phyloP scores from a whole-genome alignment of 1,140 invertebrate genomes.

The Tetragonula clypearis region DNA sequence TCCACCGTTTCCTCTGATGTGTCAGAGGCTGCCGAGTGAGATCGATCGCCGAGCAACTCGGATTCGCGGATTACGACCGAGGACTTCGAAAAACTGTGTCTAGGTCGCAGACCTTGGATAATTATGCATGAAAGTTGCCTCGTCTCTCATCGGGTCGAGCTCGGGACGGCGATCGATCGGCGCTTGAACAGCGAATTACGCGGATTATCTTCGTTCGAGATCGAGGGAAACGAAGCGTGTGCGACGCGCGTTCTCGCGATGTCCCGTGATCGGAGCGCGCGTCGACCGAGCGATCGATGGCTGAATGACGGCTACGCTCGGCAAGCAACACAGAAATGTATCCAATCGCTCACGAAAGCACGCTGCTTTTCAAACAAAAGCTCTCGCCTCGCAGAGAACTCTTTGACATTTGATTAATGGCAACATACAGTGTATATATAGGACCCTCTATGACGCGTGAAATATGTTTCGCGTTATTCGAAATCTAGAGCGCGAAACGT shows the following conservation, averaged over 20 bases:
- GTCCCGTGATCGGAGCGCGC: conserved; percentile 40
- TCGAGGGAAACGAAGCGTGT: conserved; percentile 8
- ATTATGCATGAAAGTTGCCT: background rate
- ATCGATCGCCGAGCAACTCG: conserved; percentile 1
- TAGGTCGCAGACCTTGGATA: background rate
- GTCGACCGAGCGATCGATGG: background rate
- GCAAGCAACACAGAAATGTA: conserved; percentile 5
- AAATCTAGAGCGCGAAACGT: too few relatives aligned
- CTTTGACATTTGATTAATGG: background rate
- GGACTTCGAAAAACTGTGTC: background rate
- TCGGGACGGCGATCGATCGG: conserved; percentile 23
- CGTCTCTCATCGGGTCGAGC: background rate
- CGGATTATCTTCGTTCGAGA: background rate
- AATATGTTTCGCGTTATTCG: too few relatives aligned
- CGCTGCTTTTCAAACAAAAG: too few relatives aligned
- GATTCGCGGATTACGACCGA: background rate
- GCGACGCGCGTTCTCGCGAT: conserved; percentile 30
- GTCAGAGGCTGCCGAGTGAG: background rate
- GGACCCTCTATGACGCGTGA: too few relatives aligned
- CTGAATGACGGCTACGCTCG: background rate
- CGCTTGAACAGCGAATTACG: too few relatives aligned
- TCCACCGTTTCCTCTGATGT: too few relatives aligned
- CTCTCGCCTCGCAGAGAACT: background rate
- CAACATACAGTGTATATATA: too few relatives aligned
- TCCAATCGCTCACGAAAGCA: background rate